phyloP scores from a whole-genome alignment of 2,888 invertebrate genomes.

The Sinelater perroti region DNA sequence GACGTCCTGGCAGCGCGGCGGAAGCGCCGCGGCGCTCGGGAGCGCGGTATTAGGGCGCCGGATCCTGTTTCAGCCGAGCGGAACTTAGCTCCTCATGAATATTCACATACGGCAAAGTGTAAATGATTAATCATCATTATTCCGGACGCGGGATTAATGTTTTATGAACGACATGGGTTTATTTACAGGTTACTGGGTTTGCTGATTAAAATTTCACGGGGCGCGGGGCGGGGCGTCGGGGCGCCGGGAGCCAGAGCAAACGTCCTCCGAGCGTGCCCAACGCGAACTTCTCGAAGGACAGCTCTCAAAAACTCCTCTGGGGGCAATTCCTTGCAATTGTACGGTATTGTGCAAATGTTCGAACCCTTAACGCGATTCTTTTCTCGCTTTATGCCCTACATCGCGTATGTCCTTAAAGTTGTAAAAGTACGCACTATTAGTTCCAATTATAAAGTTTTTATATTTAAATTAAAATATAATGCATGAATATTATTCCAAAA shows the following conservation, averaged over 20 bases:
- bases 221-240: conserved; percentile 18
- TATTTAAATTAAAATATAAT: too few relatives aligned
- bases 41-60: conserved; percentile 35
- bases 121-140: conserved; percentile 61
- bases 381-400: too few relatives aligned
- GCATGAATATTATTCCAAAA: too few relatives aligned
- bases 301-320: conserved; percentile 26
- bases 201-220: conserved; percentile 45
- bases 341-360: conserved; percentile 15
- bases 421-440: too few relatives aligned
- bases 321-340: conserved; percentile 25
- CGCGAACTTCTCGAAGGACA: conserved; percentile 19
- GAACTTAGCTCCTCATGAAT: conserved; percentile 53
- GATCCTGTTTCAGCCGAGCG: conserved; percentile 36
- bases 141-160: conserved; percentile 58
- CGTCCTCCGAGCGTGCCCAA: conserved; percentile 3
- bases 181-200: conserved; percentile 52
- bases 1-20: conserved; percentile 33
- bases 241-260: conserved; percentile 11
- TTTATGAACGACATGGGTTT: conserved; percentile 59
- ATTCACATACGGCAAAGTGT: conserved; percentile 55
- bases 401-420: too few relatives aligned
- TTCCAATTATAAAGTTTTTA: too few relatives aligned
- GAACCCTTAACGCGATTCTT: conserved; percentile 1
- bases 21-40: conserved; percentile 27